Evolutionary conservation across 1,140 invertebrate genomes (phyloP).

Genomic region (Drosophila ogumai): DNA sequence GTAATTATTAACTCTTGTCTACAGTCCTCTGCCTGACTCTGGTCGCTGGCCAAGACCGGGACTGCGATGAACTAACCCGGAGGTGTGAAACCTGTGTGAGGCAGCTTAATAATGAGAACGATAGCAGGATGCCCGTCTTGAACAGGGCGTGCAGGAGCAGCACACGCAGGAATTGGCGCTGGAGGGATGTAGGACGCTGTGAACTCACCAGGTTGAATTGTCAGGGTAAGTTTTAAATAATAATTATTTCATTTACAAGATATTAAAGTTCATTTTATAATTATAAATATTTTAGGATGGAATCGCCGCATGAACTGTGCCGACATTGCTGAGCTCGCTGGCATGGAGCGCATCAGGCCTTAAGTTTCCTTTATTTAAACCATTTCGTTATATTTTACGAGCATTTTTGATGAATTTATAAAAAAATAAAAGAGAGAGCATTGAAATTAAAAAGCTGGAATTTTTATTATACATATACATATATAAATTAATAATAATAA

Average conservation of each 20-base stretch:
- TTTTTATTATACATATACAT: no score
- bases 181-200: constrained; percentile 46
- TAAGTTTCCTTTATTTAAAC: neutral
- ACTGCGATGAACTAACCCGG: constrained; percentile 19
- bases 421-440: constrained; percentile 39
- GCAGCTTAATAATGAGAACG: neutral
- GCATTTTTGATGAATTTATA: constrained; percentile 8
- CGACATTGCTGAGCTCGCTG: constrained; percentile 25
- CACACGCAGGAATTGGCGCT: constrained; percentile 21
- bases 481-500: no score
- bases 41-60: constrained; percentile 30
- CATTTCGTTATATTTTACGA: neutral
- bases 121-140: constrained; percentile 8
- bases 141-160: constrained; percentile 28
- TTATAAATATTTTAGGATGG: constrained; percentile 2
- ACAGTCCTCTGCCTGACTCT: constrained; percentile 32
- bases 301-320: constrained; percentile 27
- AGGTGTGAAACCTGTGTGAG: constrained; percentile 16
- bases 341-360: constrained; percentile 10
- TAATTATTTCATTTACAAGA: neutral
- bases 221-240: constrained; percentile 14
- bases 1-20: no score
- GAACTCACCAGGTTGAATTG: constrained; percentile 32
- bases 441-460: constrained; percentile 5
- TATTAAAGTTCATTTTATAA: neutral